Conservation (phyloP, 2,797 vertebrate genomes). For the Melanitta fusca region DNA sequence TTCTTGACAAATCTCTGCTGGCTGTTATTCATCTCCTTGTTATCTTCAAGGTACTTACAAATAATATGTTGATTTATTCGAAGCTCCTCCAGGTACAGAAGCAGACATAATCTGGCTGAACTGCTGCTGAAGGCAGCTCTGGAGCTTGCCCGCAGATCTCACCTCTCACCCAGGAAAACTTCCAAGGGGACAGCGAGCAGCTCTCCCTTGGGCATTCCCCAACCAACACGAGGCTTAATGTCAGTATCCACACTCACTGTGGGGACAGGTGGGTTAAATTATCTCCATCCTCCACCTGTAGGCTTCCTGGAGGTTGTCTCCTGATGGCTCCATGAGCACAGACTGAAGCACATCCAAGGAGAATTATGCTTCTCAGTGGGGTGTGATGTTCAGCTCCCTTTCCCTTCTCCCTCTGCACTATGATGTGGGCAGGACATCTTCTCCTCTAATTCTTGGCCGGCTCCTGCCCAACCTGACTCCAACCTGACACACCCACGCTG, state of each 20-base stretch:
- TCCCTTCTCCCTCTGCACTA: not conserved
- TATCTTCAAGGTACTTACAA: constrained; percentile 46
- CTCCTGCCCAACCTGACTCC: not conserved
- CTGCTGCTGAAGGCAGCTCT: not conserved
- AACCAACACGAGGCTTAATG: rapidly evolving
- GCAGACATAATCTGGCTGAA: not conserved
- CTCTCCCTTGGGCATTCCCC: not conserved
- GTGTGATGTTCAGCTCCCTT: not conserved
- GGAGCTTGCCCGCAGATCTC: not conserved
- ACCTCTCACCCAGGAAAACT: not conserved
- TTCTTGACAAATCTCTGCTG: constrained; percentile 36
- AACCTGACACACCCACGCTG: not conserved
- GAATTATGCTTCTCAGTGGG: not conserved
- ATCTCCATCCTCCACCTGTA: not conserved
- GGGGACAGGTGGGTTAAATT: not conserved
- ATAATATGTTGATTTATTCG: constrained; percentile 33
- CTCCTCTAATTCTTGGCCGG: not conserved
- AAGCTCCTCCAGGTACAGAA: constrained; percentile 12
- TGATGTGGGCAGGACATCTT: not conserved
- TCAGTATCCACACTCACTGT: not conserved
- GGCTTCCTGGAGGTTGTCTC: not conserved
- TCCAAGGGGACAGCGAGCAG: not conserved
- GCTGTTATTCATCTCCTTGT: constrained; percentile 38
- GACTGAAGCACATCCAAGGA: not conserved
- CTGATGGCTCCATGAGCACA: not conserved